Base-by-base conservation (phyloP, 1,140 invertebrate species). In the Drosophila kikkawai region DNA sequence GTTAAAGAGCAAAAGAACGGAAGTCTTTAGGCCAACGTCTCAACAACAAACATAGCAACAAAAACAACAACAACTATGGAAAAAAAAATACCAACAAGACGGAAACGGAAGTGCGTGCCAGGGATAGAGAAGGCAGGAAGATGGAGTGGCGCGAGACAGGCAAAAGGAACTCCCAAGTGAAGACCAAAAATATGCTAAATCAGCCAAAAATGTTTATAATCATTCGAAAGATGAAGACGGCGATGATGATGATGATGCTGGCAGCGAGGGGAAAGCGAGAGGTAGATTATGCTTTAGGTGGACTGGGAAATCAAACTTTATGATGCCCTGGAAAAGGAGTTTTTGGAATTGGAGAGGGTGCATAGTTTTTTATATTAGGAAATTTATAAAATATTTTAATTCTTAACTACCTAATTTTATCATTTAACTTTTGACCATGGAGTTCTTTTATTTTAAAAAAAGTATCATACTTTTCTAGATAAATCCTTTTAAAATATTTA, bases 171-270 rank as follows among this genome's bases (percentile, higher is more conserved):
- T 58, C 70, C 48, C 64, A 42, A 45, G 48, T 45, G 48, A 56
- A 48, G 32, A 51, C 61, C 53, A 75, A 80, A 83, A 83, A 88
- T 83, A 88, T 83, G 84, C 80, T 83, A 88, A 88, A 88, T 88
- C 84, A 88, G 84, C 80, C 78, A 79, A 87, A 83, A 90, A 88
- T 90, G 75, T 68, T 90, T 79, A 84, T 76, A 88, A 90, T 88
- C 85, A 90, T 90, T 79, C 73, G 47, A 58, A 75, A 50, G 64
- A 80, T 80, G 66, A 76, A 64, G 60, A 61, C 71, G 64, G 64
- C 50, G 50, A 79, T 79, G 55, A 63, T 67, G 44, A 70, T 70
- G 73, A 69, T 60, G 71, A 50, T 70, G 73, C 66, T 60, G 71
- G 45, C 56, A 56, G 51, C 44, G 22, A 26, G 3, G 53, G 19